phyloP scores from a whole-genome alignment of 2,888 invertebrate species.

The Patella pellucida region DNA sequence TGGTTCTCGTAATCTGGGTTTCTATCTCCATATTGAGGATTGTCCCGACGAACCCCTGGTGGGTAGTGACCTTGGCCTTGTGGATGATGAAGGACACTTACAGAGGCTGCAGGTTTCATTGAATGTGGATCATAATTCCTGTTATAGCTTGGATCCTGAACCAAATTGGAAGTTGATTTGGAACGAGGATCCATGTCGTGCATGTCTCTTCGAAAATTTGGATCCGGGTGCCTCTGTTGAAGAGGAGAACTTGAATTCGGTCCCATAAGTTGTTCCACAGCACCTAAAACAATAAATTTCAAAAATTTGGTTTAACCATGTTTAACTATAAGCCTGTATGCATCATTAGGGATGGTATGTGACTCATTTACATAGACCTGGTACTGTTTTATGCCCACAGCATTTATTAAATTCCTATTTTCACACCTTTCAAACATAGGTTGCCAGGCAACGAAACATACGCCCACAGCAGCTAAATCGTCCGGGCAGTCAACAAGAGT shows the following conservation, averaged over 20 bases:
- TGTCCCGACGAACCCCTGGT: constrained; percentile 25
- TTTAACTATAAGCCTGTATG: no score
- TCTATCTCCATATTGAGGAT: constrained; percentile 37
- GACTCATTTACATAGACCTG: no score
- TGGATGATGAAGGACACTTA: constrained; percentile 45
- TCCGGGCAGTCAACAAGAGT: no score
- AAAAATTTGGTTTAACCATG: no score
- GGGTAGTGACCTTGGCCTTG: constrained; percentile 28
- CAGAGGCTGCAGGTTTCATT: constrained; percentile 57
- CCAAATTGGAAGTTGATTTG: constrained; percentile 60
- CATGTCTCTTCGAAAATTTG: constrained; percentile 19
- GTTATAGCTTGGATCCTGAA: constrained; percentile 57
- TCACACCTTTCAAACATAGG: no score
- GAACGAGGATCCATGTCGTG: constrained; percentile 50
- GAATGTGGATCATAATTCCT: constrained; percentile 33
- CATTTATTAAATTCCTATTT: no score
- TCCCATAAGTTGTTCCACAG: constrained; percentile 8
- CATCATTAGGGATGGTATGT: no score
- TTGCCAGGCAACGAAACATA: no score
- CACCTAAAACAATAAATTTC: constrained; percentile 7
- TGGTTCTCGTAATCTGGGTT: constrained; percentile 64
- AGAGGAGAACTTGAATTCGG: constrained; percentile 22
- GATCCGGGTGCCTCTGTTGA: constrained; percentile 27
- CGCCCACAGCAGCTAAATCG: no score
- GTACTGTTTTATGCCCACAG: no score